A percentile compares a stretch with the other conserved stretches of the same genome.
Conservation (phyloP, 2,888 invertebrate species). For the Rhimphoctona megacephalus region DNA sequence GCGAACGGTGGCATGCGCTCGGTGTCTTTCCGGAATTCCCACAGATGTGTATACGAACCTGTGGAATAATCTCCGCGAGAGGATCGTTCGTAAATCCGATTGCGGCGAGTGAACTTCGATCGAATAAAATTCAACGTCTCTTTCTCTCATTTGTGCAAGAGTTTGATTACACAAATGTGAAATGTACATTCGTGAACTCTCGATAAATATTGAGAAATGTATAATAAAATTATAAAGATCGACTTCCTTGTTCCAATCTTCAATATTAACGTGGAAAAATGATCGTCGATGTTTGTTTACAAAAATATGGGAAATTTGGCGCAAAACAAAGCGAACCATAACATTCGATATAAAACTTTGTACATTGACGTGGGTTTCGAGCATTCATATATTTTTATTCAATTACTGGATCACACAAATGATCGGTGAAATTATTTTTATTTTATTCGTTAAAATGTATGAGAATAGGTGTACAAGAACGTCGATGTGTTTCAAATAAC, state of each 20-base stretch:
- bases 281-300: not conserved
- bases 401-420: not conserved
- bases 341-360: no score
- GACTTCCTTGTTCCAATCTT: not conserved
- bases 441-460: no score
- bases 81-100: constrained; percentile 65
- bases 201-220: not conserved
- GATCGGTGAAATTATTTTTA: not conserved
- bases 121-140: constrained; percentile 40
- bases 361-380: not conserved
- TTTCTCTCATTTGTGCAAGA: constrained; percentile 29
- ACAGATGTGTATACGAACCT: constrained; percentile 37
- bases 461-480: no score
- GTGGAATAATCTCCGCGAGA: constrained; percentile 41
- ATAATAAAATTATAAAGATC: not conserved
- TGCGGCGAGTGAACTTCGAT: constrained; percentile 50
- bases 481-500: not conserved
- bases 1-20: constrained; percentile 45
- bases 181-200: not conserved
- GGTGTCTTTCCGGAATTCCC: constrained; percentile 56
- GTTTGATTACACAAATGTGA: constrained; percentile 4
- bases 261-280: not conserved
- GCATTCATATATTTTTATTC: not conserved
- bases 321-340: no score
- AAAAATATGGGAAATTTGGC: not conserved